These are phyloP conservation scores for Rattus norvegicus DNA, from an alignment of 2,113 vertebrate genomes.

Conservation along the genomic window GRCr8 NC_086021.1:107920001-107920500, in stretches of 20 bases:
- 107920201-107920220: not conserved
- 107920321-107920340: not conserved
- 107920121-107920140: not conserved
- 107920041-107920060: not conserved
- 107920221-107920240: not conserved
- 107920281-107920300: not conserved
- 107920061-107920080: not conserved
- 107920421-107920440: not conserved
- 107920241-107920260: not conserved
- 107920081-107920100: not conserved
- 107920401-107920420: not conserved
- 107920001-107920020: not conserved
- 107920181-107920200: not conserved
- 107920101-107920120: not conserved
- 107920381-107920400: not conserved
- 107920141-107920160: not conserved
- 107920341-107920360: not conserved
- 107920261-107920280: not conserved
- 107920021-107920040: not conserved
- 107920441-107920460: not conserved
- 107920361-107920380: not conserved
- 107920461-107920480: not conserved
- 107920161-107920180: not conserved
- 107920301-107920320: not conserved
- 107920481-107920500: not conserved